A percentile compares a stretch with the other conserved stretches of the same genome.
Conservation (phyloP, 2,113 vertebrate species). For the Ellobius talpinus region DNA sequence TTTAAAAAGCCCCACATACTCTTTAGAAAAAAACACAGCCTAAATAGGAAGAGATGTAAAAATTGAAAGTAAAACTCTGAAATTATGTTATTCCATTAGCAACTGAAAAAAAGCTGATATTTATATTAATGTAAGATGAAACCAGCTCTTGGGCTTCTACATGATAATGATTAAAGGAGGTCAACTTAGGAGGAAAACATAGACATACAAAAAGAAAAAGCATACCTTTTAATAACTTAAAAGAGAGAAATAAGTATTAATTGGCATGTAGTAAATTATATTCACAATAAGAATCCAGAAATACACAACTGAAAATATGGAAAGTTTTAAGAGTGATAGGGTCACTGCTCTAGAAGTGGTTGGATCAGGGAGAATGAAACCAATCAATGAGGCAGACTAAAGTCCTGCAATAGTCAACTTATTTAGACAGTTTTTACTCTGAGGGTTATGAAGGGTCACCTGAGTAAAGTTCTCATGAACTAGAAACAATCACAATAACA, state of each 20-base stretch:
- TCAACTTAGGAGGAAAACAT: not conserved
- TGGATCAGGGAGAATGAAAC: not conserved
- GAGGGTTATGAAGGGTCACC: not conserved
- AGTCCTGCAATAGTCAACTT: not conserved
- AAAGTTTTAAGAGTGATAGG: not conserved
- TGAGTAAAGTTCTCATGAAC: not conserved
- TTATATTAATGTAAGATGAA: not conserved
- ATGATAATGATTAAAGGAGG: not conserved
- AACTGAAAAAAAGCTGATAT: not conserved
- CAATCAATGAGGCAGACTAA: not conserved
- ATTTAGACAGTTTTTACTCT: not conserved
- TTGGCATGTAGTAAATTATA: not conserved
- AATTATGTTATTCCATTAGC: not conserved
- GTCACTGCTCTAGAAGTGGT: not conserved
- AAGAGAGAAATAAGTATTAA: not conserved
- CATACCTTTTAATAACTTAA: not conserved
- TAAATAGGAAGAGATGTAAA: constrained; percentile 5
- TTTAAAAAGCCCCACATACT: not conserved
- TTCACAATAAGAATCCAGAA: not conserved
- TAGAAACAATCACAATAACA: not conserved
- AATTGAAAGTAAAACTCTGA: not conserved
- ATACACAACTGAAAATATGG: not conserved
- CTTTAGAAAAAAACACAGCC: not conserved
- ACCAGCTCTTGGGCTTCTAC: not conserved
- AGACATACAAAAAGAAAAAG: not conserved